Evolutionary conservation across 2,888 invertebrate species (phyloP), one percentile per base, ranked within the genome.

Genomic region (Morpho achilles): DNA sequence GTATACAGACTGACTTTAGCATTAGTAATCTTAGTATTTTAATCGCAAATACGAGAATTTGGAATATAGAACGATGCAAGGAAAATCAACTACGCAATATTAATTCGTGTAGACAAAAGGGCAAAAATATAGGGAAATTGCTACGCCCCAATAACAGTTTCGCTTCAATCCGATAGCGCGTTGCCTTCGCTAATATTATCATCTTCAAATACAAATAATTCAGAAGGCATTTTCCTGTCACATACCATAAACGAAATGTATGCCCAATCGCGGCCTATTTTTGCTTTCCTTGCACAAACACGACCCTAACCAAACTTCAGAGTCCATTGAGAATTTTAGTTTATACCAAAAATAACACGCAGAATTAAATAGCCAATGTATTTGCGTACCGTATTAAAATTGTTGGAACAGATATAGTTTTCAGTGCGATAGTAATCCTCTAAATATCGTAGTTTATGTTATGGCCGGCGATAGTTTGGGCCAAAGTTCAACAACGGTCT

Each of bases 391-490:
- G 7, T 10, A 9, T 7, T 8, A 46, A 2, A 16, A 46, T 46
- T 7, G 46, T 10, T 16, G 5, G 8, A 7, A 7, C 10, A 10
- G 7, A 10, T 10, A 46, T 46, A 16, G 46, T 4, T n/a, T 16
- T 8, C 9, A 10, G 46, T 46, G 48, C 32, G 54, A 42, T 42
- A 10, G 42, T 41, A 23, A 48, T 48, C 42, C 42, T 32, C 48
- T 48, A 54, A 54, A 54, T 41, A 47, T 54, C 32, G 54, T 23
- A 54, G 48, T 54, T 54, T 54, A 54, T 54, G 54, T 54, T 9
- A 16, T 42, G 32, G 22, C n/a, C 23, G 9, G 22, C 41, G 4
- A 22, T n/a, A 47, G 46, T 47, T 41, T 46, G 46, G 41, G 44
- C 41, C 22, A 8, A 53, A 53, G 46, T 53, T 47, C 10, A 47